A percentile compares a stretch with the other conserved stretches of the same genome.
These are phyloP conservation scores for Harpalus rubripes DNA, from an alignment of 2,888 invertebrate species.

Conservation along the genomic window DNA sequence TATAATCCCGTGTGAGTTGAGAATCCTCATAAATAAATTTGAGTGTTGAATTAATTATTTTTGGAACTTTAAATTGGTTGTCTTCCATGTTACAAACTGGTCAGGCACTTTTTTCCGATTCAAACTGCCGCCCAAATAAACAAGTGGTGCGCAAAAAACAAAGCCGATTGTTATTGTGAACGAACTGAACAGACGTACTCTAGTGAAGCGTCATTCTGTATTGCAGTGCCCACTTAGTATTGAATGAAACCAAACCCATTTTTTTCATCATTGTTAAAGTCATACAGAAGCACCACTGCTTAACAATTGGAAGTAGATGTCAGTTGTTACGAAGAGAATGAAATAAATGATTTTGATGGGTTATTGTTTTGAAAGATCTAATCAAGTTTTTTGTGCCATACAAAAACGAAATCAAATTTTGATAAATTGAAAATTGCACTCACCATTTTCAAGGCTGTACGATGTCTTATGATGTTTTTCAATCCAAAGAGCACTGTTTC, in stretches of 20 bases:
- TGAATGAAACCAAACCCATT: conserved; percentile 29
- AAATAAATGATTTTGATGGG: conserved; percentile 2
- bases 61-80: conserved; percentile 54
- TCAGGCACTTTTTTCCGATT: conserved; percentile 47
- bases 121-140: conserved; percentile 40
- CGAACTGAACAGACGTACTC: conserved; percentile 37
- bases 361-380: neutral
- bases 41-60: conserved; percentile 54
- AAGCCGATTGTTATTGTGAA: conserved; percentile 41
- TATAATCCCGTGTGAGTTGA: conserved; percentile 35
- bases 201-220: neutral
- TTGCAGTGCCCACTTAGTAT: neutral
- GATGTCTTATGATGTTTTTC: neutral
- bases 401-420: neutral
- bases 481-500: neutral
- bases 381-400: neutral
- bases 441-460: neutral
- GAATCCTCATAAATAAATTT: conserved; percentile 50
- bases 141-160: conserved; percentile 9
- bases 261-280: neutral
- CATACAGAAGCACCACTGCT: neutral
- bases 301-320: neutral
- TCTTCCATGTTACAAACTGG: conserved; percentile 51
- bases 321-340: neutral
- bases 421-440: neutral